Evolutionary conservation across 2,888 invertebrate genomes (phyloP).

Genomic region (Pterobdella sp.): DNA sequence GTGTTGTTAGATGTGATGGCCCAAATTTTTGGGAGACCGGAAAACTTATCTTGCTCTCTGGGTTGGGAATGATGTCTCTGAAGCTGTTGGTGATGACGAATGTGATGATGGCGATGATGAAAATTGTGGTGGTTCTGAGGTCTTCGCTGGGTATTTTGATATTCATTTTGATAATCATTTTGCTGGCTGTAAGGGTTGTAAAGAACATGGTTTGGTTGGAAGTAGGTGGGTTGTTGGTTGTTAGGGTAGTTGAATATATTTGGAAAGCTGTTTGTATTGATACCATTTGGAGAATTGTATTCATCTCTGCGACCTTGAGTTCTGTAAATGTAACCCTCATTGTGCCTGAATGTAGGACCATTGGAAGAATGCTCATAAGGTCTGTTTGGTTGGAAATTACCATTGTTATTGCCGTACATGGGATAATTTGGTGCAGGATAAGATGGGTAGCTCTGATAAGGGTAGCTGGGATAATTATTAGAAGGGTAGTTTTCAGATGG

Average conservation of each 20-base stretch:
- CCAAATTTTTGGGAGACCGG: neutral
- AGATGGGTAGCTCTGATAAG: conserved; percentile 3
- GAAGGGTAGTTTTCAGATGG: neutral
- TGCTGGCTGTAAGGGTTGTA: neutral
- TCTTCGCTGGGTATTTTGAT: neutral
- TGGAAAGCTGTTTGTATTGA: neutral
- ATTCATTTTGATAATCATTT: neutral
- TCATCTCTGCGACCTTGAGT: neutral
- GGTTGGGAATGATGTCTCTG: neutral
- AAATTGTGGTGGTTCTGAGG: neutral
- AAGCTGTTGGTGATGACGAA: neutral
- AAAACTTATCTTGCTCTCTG: neutral
- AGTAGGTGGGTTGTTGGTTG: neutral
- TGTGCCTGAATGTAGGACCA: neutral
- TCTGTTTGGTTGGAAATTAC: too few species aligned
- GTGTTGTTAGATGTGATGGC: neutral
- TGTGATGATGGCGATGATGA: conserved; percentile 12
- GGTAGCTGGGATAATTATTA: neutral
- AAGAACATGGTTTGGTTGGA: neutral
- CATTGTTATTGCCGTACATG: too few species aligned
- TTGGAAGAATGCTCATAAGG: too few species aligned
- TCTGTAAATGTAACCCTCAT: neutral
- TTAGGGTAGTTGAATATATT: neutral
- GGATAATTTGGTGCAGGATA: neutral
- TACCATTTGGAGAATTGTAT: neutral